Base-by-base conservation (phyloP, 2,113 vertebrate species). In the Oreochromis aureus region DNA sequence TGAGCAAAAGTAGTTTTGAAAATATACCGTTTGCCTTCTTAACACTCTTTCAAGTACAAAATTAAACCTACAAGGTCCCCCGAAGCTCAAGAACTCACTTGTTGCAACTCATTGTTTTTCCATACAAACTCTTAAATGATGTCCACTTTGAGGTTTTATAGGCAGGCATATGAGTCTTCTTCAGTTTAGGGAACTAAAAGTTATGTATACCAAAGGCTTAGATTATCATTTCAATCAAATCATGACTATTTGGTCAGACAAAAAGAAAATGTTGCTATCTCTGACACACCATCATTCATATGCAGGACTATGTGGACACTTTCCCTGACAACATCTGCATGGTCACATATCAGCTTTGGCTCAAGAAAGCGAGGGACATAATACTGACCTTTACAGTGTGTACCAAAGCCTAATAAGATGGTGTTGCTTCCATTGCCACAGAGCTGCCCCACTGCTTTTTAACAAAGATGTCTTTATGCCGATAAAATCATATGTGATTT, bases 381-480 rank as follows among this genome's bases (percentile, higher is more conserved):
- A 73, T 16, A 27, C 3, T 2, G 66, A 46, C 89, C 93, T 93
- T 94, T 92, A n/a, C 66, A 89, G 79, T 87, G 36, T 66, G 22
- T 0, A 22, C 36, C 66, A 44, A 44, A 73, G 39, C 69, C 24
- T 51, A 90, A 89, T 27, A 89, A n/a, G 89, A 94, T 87, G 89
- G 83, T 13, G 86, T 69, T 80, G 83, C 22, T 39, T 80, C 63
- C 69, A 84, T 82, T 39, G 5, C 39, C 83, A 71, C 5, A 51
- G 55, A 87, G 46, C 34, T 24, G 6, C 46, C 11, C 1, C 10
- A 10, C n/a, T 69, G 36, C 61, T 46, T 51, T 89, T 58, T n/a
- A 79, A 96, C 94, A 95, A 95, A 95, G 78, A 91, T 7, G 24
- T 80, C 93, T 90, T 95, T 82, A 91, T 91, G 10, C 82, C 27